Evolutionary conservation across 2,797 vertebrate genomes (phyloP).

Genomic region (Ctenopoma kingsleyae): DNA sequence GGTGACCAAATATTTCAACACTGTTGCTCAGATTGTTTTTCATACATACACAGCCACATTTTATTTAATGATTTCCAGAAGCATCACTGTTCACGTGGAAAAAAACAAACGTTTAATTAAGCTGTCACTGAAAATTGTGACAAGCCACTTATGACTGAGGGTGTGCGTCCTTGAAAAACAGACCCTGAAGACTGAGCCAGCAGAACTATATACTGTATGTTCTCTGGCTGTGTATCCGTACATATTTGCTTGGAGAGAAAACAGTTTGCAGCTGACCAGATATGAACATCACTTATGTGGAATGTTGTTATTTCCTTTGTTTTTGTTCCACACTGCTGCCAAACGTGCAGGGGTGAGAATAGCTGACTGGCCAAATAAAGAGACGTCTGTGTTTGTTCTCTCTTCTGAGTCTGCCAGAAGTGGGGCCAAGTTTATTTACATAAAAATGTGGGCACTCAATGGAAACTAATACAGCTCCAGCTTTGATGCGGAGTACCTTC

Average conservation of each 20-base stretch:
- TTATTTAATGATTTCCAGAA: not conserved
- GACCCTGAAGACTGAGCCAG: slow-evolving; percentile 8
- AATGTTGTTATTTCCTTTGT: slow-evolving; percentile 67
- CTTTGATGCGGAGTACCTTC: not conserved
- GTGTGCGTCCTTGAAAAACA: slow-evolving; percentile 5
- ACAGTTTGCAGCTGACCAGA: slow-evolving; percentile 35
- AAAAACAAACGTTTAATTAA: slow-evolving; percentile 1
- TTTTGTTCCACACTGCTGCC: slow-evolving; percentile 55
- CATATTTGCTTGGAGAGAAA: slow-evolving; percentile 17
- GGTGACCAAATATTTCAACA: not conserved
- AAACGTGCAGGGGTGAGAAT: slow-evolving; percentile 62
- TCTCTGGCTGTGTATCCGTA: slow-evolving; percentile 15
- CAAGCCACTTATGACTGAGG: not conserved
- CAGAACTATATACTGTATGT: not conserved
- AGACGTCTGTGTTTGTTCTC: slow-evolving; percentile 70
- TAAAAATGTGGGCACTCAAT: slow-evolving; percentile 51
- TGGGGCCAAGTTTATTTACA: slow-evolving; percentile 65
- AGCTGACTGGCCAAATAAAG: slow-evolving; percentile 67
- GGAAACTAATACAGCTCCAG: slow-evolving; percentile 46
- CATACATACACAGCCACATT: not conserved
- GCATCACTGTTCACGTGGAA: not conserved
- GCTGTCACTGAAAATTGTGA: not conserved
- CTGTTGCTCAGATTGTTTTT: not conserved
- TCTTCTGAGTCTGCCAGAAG: slow-evolving; percentile 56
- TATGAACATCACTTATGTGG: slow-evolving; percentile 59